phyloP scores from a whole-genome alignment of 1,140 invertebrate species.

The Pentalonia nigronervosa region DNA sequence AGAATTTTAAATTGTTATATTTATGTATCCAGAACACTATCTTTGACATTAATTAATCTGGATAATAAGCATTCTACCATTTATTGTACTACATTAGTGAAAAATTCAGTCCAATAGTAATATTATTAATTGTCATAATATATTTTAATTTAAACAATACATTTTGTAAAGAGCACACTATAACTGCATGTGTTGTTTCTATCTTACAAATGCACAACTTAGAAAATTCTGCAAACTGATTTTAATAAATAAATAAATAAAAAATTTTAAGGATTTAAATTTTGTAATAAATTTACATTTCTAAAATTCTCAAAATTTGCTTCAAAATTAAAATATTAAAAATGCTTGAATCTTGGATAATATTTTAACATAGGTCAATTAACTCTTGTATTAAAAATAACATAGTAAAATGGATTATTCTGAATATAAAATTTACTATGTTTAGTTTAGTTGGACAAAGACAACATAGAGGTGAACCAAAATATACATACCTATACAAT shows the following conservation, averaged over 20 bases:
- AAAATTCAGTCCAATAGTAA: not conserved
- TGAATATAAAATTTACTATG: not conserved
- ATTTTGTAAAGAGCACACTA: not conserved
- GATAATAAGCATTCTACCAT: too few species aligned
- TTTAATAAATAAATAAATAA: not conserved
- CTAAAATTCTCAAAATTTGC: not conserved
- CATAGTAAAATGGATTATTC: not conserved
- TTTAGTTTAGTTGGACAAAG: not conserved
- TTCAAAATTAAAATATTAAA: not conserved
- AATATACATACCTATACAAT: constrained; percentile 40
- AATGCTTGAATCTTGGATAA: not conserved
- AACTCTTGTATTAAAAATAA: not conserved
- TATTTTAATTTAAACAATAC: not conserved
- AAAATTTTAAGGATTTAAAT: not conserved
- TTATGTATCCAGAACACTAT: too few species aligned
- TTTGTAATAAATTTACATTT: not conserved
- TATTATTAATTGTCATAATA: not conserved
- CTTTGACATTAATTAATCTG: too few species aligned
- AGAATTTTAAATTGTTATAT: too few species aligned
- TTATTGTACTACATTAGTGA: not conserved
- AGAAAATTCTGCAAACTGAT: not conserved
- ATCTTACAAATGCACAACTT: not conserved
- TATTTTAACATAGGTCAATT: not conserved
- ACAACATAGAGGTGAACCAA: not conserved
- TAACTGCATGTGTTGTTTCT: not conserved